A percentile compares a stretch with the other conserved stretches of the same genome.
Evolutionary conservation across 2,113 vertebrate species (phyloP).

Genomic region (Falcunculus frontatus): DNA sequence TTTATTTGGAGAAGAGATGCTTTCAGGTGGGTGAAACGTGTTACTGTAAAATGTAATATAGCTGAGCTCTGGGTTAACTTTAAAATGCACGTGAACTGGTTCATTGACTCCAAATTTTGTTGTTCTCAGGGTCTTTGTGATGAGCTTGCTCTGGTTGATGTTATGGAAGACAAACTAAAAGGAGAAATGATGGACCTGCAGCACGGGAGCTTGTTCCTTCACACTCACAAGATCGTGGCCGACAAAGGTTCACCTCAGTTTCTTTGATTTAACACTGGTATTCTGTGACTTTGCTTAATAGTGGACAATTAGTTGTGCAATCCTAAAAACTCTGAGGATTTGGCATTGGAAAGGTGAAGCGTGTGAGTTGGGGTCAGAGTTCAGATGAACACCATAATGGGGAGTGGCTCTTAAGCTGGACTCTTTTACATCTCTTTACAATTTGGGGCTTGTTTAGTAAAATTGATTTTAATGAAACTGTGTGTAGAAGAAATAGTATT

Average conservation of each 20-base stretch:
- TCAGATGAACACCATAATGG: background rate
- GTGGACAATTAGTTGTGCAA: background rate
- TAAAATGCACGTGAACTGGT: background rate
- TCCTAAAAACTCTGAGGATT: background rate
- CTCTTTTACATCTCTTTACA: background rate
- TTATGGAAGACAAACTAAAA: slow-evolving; percentile 94
- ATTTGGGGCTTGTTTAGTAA: background rate
- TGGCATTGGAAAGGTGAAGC: background rate
- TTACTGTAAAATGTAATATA: background rate
- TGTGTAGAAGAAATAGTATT: background rate
- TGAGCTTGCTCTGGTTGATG: slow-evolving; percentile 93
- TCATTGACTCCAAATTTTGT: background rate
- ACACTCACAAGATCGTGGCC: slow-evolving; percentile 88
- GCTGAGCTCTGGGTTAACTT: background rate
- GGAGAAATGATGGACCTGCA: slow-evolving; percentile 98
- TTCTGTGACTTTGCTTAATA: background rate
- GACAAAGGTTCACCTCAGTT: slow-evolving; percentile 80
- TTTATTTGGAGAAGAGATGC: background rate
- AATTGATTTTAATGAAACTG: background rate
- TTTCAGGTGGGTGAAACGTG: accelerated
- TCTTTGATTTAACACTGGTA: background rate
- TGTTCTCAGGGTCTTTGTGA: slow-evolving; percentile 82
- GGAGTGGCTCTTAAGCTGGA: background rate
- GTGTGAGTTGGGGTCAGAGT: background rate
- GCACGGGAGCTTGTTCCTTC: slow-evolving; percentile 93